Conservation (phyloP, 1,140 invertebrate genomes). For the Physella acuta region DNA sequence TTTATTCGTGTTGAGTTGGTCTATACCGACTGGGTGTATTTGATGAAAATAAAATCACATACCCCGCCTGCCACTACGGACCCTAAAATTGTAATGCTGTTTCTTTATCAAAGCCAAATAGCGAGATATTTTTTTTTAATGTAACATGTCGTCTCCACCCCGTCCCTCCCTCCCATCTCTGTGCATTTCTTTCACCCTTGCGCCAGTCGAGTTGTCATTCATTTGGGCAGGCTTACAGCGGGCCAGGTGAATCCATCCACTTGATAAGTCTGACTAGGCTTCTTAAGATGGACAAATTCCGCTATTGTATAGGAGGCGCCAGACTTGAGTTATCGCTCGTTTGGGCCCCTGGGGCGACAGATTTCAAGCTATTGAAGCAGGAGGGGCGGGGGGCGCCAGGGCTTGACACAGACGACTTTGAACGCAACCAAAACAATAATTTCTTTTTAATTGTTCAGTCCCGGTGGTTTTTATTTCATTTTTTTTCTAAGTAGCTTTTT, state of each 20-base stretch:
- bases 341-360: background rate
- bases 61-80: too few relatives aligned
- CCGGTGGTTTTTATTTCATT: constrained; percentile 9
- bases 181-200: background rate
- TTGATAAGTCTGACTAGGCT: too few relatives aligned
- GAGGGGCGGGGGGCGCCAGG: background rate
- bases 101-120: background rate
- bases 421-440: background rate
- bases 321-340: background rate
- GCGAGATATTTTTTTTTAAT: background rate
- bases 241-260: too few relatives aligned
- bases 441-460: background rate
- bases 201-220: too few relatives aligned
- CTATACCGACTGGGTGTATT: too few relatives aligned
- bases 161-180: background rate
- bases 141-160: background rate
- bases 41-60: too few relatives aligned
- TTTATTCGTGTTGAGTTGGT: too few relatives aligned
- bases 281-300: too few relatives aligned
- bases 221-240: too few relatives aligned
- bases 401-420: constrained; percentile 16
- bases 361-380: background rate
- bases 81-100: too few relatives aligned
- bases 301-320: constrained; percentile 5
- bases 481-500: too few relatives aligned